phyloP scores from a whole-genome alignment of 30 jellyfish, hydroid and myxozoan genomes.

The Catostylus mosaicus region DNA sequence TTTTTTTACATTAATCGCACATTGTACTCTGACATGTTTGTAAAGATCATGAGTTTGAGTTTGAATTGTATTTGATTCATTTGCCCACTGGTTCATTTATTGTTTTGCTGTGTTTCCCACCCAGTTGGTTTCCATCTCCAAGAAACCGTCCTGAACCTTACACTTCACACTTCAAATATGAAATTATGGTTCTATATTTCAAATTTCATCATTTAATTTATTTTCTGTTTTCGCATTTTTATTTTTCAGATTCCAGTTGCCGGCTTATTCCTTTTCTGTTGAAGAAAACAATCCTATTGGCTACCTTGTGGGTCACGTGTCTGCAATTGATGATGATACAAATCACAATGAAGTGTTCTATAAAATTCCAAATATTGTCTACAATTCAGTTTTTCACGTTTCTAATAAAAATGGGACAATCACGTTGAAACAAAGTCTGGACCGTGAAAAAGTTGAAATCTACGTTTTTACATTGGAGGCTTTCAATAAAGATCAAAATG shows the following conservation, averaged over 20 bases:
- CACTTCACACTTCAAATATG: too few relatives aligned
- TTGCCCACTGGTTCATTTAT: too few relatives aligned
- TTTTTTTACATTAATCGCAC: too few relatives aligned
- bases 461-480: slow-evolving; percentile 51
- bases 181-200: neutral
- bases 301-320: slow-evolving; percentile 58
- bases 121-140: too few relatives aligned
- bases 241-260: slow-evolving; percentile 37
- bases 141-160: too few relatives aligned
- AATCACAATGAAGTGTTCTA: slow-evolving; percentile 21
- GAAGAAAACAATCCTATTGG: slow-evolving; percentile 55
- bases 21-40: too few relatives aligned
- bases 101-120: too few relatives aligned
- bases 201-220: neutral
- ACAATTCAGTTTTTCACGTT: slow-evolving; percentile 5
- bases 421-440: slow-evolving; percentile 21
- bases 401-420: slow-evolving; percentile 43
- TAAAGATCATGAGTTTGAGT: too few relatives aligned
- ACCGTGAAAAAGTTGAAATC: slow-evolving; percentile 46
- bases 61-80: too few relatives aligned
- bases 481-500: slow-evolving; percentile 62
- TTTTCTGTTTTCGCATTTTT: neutral
- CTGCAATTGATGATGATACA: slow-evolving; percentile 60
- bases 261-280: slow-evolving; percentile 58
- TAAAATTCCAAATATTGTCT: neutral